These are phyloP conservation scores for Tetrax tetrax DNA, from an alignment of 2,113 vertebrate genomes.

Conservation along the genomic window DNA sequence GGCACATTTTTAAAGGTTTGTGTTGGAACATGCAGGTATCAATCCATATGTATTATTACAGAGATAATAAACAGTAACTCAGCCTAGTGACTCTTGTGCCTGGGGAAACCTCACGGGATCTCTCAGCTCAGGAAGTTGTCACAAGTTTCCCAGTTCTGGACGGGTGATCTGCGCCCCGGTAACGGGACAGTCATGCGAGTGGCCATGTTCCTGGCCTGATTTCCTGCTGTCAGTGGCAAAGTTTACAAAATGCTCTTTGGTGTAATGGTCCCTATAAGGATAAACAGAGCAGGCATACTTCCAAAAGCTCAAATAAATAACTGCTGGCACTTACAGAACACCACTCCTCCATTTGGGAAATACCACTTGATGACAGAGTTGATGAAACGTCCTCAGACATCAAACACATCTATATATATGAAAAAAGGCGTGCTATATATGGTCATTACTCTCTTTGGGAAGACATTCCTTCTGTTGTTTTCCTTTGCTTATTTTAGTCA, in stretches of 20 bases:
- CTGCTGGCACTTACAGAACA: background rate
- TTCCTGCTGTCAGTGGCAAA: background rate
- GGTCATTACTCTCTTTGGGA: slow-evolving; percentile 36
- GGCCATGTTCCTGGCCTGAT: no score
- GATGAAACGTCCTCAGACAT: slow-evolving; percentile 48
- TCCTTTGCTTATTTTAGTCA: slow-evolving; percentile 53
- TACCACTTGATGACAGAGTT: slow-evolving; percentile 37
- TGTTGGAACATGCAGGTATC: background rate
- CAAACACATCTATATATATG: slow-evolving; percentile 26
- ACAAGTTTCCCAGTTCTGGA: background rate
- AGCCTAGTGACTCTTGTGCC: background rate
- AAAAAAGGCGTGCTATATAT: slow-evolving; percentile 30
- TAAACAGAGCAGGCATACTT: background rate
- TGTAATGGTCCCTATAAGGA: background rate
- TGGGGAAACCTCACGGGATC: background rate
- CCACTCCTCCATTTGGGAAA: slow-evolving; percentile 27
- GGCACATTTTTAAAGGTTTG: background rate
- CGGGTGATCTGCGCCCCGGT: background rate
- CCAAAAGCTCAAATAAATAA: background rate
- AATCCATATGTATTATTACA: background rate
- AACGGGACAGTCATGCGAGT: rapidly evolving
- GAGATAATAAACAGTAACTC: background rate
- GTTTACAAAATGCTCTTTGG: background rate
- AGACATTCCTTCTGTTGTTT: slow-evolving; percentile 59
- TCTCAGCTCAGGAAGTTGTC: background rate